A percentile compares a stretch with the other conserved stretches of the same genome.
Evolutionary conservation across 1,140 invertebrate species (phyloP).

Genomic region (Eurosta solidaginis): DNA sequence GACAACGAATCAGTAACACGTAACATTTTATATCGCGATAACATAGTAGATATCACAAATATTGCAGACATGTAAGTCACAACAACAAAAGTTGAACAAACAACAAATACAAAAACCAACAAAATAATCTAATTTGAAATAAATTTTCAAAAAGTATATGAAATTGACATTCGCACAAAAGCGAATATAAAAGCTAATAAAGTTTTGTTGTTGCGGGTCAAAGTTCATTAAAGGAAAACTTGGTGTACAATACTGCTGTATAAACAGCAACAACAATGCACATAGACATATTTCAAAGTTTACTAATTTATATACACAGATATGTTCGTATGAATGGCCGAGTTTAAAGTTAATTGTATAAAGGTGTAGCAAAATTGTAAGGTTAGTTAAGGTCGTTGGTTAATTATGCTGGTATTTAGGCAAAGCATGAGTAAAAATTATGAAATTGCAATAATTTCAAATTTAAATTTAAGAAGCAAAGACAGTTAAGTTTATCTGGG

Average conservation of each 20-base stretch:
- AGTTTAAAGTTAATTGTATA: too few species aligned
- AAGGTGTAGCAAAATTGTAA: too few species aligned
- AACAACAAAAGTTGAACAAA: background rate
- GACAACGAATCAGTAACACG: background rate
- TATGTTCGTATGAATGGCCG: too few species aligned
- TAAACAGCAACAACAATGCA: background rate
- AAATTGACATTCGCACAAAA: constrained; percentile 23
- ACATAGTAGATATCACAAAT: background rate
- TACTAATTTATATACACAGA: too few species aligned
- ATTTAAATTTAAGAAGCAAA: too few species aligned
- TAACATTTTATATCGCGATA: background rate
- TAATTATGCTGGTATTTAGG: too few species aligned
- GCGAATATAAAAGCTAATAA: constrained; percentile 15
- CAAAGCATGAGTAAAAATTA: too few species aligned
- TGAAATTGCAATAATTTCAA: too few species aligned
- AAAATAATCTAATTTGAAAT: constrained; percentile 21
- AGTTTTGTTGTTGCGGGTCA: background rate
- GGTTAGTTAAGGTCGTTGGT: too few species aligned
- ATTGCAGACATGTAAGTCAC: background rate
- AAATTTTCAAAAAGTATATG: constrained; percentile 18
- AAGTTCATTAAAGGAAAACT: background rate
- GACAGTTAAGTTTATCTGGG: too few species aligned
- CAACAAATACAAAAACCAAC: too few species aligned
- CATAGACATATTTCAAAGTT: too few species aligned
- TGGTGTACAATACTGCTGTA: background rate